Base-by-base conservation (phyloP, 2,797 vertebrate genomes). In the Gambelia wislizenii region DNA sequence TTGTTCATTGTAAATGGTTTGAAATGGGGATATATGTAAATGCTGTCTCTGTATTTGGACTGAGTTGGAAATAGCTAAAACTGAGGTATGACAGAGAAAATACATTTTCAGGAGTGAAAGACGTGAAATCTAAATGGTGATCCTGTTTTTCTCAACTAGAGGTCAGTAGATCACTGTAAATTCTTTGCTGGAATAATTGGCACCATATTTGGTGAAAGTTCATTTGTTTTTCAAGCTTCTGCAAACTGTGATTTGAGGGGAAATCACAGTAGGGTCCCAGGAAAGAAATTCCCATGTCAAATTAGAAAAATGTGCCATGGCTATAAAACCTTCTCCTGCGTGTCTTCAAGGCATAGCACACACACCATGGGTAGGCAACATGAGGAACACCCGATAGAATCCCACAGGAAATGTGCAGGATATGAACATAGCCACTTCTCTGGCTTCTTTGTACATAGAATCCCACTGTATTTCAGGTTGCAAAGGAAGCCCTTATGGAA, bases 61-160 rank as follows among this genome's bases (percentile, higher is more conserved):
- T 52, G 56, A 87, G 18, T 20, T 84, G 91, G 85, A 94, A 91
- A 87, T 89, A 78, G 77, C 42, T 86, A 87, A 91, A 69, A 42
- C 49, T 36, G 82, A 47, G 74, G 14, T 54, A 81, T 1, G 0
- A 33, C 76, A 22, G 64, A 75, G 18, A 89, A 94, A 92, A 91
- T 87, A 22, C 30, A 74, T 89, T 79, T 90, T 33, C 18, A 13
- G 67, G 39, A 10, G 9, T 4, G 75, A 67, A 91, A 64, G 54
- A 72, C 33, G 25, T 82, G 4, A 49, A 83, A 22, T 84, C 44
- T 86, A 92, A 94, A 93, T 81, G 87, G 88, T 92, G 90, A 92
- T 92, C 86, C 92, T 94, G 59, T 92, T 94, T 89, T 95, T 79
- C 85, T 96, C 93, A 93, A 84, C 94, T 92, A 94, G 91, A 93